Evolutionary conservation across 1,140 invertebrate species (phyloP), one percentile per base, ranked within the genome.

Genomic region (Drosophila carrolli): DNA sequence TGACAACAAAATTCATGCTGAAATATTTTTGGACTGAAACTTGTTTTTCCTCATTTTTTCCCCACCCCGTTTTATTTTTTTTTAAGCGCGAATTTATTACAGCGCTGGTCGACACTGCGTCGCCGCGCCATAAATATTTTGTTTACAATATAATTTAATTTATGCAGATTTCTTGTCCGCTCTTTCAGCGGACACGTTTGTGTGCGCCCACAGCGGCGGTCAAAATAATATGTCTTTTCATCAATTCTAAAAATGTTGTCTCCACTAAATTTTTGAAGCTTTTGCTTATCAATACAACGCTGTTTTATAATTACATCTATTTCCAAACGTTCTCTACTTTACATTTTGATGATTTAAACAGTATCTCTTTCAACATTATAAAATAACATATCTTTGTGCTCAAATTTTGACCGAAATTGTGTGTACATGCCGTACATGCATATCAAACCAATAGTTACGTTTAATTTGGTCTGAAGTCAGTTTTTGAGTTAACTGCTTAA

Each of bases 71-170:
- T n/a, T 53, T 65, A 40, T 19, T 41, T 32, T 70, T 76, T 70
- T 82, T 79, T 67, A 89, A 89, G 80, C 84, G 84, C 84, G 73
- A 88, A 88, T 88, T 89, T 89, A 88, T 88, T 89, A 88, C 84
- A 89, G 50, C 85, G 72, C 67, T 71, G 77, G 51, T 55, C 61
- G 59, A 29, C 27, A 51, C 68, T 46, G 37, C 46, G 66, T 59
- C 57, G 74, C 48, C 56, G 65, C 62, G 77, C 80, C 84, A 89
- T 89, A 89, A 89, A 89, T 81, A 89, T 89, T 89, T 89, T 89
- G 84, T 89, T 89, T 89, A 89, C 85, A 89, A 89, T 90, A 89
- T 90, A 70, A 78, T 84, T 81, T 89, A 89, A 89, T 89, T 90
- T 89, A 90, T 89, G 84, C 85, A 78, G 67, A 80, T 89, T 80